phyloP scores from a whole-genome alignment of 2,113 vertebrate species.

The Pionites leucogaster region DNA sequence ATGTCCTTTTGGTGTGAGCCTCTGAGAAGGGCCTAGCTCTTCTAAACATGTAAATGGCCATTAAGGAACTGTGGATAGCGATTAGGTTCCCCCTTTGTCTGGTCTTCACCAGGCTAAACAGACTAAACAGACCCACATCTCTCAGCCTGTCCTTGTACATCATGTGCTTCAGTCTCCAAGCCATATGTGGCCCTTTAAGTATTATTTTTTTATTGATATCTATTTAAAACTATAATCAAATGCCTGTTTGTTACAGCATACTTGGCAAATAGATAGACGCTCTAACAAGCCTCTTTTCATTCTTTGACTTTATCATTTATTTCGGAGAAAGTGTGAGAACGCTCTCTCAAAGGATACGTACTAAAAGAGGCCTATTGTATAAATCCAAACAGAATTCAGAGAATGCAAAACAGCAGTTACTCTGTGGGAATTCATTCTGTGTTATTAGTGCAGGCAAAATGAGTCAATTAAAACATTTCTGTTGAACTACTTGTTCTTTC shows the following conservation, averaged over 20 bases:
- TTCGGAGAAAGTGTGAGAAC: conserved; percentile 18
- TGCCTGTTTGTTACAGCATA: not conserved
- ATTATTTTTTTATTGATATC: not conserved
- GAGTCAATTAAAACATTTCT: conserved; percentile 42
- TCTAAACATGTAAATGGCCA: not conserved
- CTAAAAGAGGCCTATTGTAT: conserved; percentile 51
- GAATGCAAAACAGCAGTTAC: conserved; percentile 17
- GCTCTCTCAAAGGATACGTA: not conserved
- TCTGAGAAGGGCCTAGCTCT: not conserved
- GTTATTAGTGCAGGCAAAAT: conserved; percentile 34
- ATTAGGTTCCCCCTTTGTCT: not conserved
- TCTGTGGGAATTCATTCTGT: conserved; percentile 22
- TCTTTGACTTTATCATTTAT: conserved; percentile 16
- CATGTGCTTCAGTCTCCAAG: not conserved
- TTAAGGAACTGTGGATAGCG: not conserved
- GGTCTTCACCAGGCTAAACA: not conserved
- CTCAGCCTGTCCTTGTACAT: not conserved
- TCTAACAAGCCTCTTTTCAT: not conserved
- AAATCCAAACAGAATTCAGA: conserved; percentile 24
- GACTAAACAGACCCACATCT: not conserved
- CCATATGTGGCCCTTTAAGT: not conserved
- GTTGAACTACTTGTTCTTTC: conserved; percentile 26
- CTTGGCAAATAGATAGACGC: not conserved
- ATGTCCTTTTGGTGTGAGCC: not conserved
- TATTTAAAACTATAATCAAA: not conserved